Base-by-base conservation (phyloP, 1,140 invertebrate genomes). In the Cotesia vestalis region DNA sequence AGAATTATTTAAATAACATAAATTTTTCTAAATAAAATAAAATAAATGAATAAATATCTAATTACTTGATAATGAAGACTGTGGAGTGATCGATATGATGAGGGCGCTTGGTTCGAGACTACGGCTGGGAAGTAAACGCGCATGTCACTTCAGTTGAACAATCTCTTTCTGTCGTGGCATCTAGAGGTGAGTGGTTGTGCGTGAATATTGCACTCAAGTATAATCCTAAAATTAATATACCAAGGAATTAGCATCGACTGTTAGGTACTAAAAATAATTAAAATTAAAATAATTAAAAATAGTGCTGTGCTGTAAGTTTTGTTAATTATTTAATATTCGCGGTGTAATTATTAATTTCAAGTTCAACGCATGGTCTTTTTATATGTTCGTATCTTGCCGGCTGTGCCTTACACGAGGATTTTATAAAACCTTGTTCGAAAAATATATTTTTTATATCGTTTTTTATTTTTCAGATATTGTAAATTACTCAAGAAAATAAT, bases 81-180 rank as follows among this genome's bases (percentile, higher is more conserved):
- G 27, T 62, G 46, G 34, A 72, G 62, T 68, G 77, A 80, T 80
- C 79, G 67, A 77, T 79, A 77, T 60, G 61, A 12, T 11, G 72
- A 12, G 14, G 53, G n/a, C 69, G 69, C 76, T 81, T 77, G 78
- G 2, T 74, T 71, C 72, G 81, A 81, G 80, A n/a, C 60, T 79
- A 63, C 17, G 59, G 46, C 34, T 60, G 73, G 34, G 67, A 78
- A 77, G 73, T 76, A 74, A 78, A 73, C 84, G 85, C 87, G 87
- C 86, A 88, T 85, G 85, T 84, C 81, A 80, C 77, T 78, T 79
- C 62, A 73, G 72, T 81, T 71, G 73, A 79, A 69, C 84, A 83
- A 82, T 85, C 86, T 88, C 88, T 89, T 89, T 89, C 88, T 88
- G 85, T 85, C 83, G 86, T 88, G 83, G 88, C 85, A 86, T 84